Percentiles rank a stretch among this genome's conserved stretches.
Conservation (phyloP, 2,113 vertebrate genomes). For the Parus major region DNA sequence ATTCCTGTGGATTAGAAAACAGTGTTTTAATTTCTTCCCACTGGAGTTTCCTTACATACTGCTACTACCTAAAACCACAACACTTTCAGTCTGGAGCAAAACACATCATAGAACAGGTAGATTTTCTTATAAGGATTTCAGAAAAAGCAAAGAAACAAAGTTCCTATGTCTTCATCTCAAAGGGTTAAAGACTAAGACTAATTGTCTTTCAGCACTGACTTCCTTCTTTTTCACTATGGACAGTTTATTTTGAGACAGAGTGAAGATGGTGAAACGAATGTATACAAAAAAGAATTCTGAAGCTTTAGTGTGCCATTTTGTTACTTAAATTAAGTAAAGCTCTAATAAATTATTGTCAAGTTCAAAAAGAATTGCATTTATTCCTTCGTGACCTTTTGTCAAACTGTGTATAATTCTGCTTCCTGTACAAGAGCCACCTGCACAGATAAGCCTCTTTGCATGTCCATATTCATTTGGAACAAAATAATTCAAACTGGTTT, state of each 20-base stretch:
- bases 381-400: constrained; percentile 52
- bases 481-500: constrained; percentile 30
- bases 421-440: constrained; percentile 63
- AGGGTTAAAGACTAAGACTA: constrained; percentile 5
- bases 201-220: constrained; percentile 5
- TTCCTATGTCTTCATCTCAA: neutral
- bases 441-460: constrained; percentile 52
- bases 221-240: constrained; percentile 19
- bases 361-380: constrained; percentile 68
- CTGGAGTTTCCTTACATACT: neutral
- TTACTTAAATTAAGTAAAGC: constrained; percentile 64
- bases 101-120: rapidly evolving
- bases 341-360: constrained; percentile 67
- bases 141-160: neutral
- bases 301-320: constrained; percentile 33
- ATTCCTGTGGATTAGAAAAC: neutral
- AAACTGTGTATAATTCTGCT: constrained; percentile 64
- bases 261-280: constrained; percentile 41
- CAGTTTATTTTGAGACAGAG: constrained; percentile 13
- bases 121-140: neutral
- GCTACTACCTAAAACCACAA: neutral
- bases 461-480: constrained; percentile 23
- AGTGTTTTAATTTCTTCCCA: neutral
- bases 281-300: constrained; percentile 63
- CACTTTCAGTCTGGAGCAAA: neutral